A percentile compares a stretch with the other conserved stretches of the same genome.
phyloP scores from a whole-genome alignment of 2,888 invertebrate species.

The Cryptocheilus praepositus region DNA sequence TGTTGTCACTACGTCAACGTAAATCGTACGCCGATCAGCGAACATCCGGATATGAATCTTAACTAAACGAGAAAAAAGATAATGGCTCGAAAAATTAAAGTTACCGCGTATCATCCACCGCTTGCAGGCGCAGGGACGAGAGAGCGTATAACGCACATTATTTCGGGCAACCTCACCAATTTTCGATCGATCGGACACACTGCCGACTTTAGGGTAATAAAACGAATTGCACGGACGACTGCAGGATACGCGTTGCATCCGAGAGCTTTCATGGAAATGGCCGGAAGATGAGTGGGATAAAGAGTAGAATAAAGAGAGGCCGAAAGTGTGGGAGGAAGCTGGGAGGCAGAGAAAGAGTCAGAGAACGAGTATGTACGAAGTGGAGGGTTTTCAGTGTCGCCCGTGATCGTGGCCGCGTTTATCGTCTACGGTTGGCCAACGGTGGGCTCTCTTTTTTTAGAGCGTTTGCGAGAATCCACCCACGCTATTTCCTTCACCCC shows the following conservation, averaged over 20 bases:
- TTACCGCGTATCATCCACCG: slow-evolving; percentile 28
- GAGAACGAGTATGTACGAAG: slow-evolving; percentile 9
- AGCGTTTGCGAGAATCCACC: neutral
- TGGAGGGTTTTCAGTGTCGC: slow-evolving; percentile 26
- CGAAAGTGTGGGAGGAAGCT: neutral
- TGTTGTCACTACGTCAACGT: too few relatives aligned
- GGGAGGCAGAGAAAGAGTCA: neutral
- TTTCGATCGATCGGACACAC: slow-evolving; percentile 40
- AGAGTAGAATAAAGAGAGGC: too few relatives aligned
- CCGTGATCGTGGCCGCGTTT: slow-evolving; percentile 48
- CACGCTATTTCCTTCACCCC: slow-evolving; percentile 16
- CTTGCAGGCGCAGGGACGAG: slow-evolving; percentile 24
- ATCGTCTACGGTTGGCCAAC: slow-evolving; percentile 51
- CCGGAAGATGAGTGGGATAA: slow-evolving; percentile 14
- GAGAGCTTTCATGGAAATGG: slow-evolving; percentile 34
- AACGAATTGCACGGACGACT: slow-evolving; percentile 37
- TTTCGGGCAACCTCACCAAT: slow-evolving; percentile 37
- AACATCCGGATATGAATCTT: too few relatives aligned
- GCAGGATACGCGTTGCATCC: slow-evolving; percentile 15
- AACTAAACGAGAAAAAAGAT: too few relatives aligned
- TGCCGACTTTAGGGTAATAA: slow-evolving; percentile 40
- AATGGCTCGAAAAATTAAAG: too few relatives aligned
- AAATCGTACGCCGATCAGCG: too few relatives aligned
- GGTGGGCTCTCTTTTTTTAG: slow-evolving; percentile 41
- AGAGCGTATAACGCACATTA: slow-evolving; percentile 43